Evolutionary conservation across 2,888 invertebrate genomes (phyloP).

Genomic region (Conops quadrifasciatus): DNA sequence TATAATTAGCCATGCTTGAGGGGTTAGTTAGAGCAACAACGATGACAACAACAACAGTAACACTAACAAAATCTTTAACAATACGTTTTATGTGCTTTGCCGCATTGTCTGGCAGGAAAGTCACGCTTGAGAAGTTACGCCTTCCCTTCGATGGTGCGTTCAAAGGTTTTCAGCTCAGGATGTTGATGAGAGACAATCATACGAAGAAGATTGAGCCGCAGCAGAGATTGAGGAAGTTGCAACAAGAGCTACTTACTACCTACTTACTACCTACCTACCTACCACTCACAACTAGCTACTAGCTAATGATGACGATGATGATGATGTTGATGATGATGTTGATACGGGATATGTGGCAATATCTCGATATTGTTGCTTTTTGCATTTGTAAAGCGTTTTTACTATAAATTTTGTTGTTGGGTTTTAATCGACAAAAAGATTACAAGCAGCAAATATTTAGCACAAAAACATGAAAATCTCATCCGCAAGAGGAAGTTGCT

Average conservation of each 20-base stretch:
- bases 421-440: not conserved
- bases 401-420: no score
- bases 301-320: no score
- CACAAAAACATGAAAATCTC: constrained; percentile 2
- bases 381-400: no score
- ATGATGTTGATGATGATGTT: no score
- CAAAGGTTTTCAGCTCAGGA: not conserved
- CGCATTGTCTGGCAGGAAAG: constrained; percentile 17
- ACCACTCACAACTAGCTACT: no score
- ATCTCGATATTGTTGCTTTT: no score
- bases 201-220: not conserved
- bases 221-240: constrained; percentile 24
- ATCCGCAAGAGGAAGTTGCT: no score
- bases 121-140: constrained; percentile 17
- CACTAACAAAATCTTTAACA: not conserved
- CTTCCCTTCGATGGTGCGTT: constrained; percentile 14
- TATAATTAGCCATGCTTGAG: constrained; percentile 44
- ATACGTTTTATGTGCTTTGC: constrained; percentile 12
- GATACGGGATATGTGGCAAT: no score
- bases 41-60: constrained; percentile 10
- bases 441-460: not conserved
- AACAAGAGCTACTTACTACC: constrained; percentile 8
- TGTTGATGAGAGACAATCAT: not conserved
- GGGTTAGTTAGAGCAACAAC: constrained; percentile 42
- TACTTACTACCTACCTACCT: no score